Base-by-base conservation (phyloP, 2,888 invertebrate species). In the Trichopoda pennipes region DNA sequence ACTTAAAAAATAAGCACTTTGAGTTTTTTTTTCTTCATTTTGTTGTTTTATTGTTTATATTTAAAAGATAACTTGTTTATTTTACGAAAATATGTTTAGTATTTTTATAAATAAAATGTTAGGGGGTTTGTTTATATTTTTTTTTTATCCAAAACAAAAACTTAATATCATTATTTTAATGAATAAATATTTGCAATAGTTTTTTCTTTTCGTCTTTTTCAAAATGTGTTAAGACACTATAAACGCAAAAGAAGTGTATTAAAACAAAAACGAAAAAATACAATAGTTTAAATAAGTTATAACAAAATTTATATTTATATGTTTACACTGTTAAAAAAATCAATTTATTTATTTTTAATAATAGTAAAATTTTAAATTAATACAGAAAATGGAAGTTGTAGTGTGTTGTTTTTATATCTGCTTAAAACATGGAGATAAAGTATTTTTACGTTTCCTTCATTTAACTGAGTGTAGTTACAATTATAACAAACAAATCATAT, bases 51-150 rank as follows among this genome's bases (percentile, higher is more conserved):
- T 73, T 78, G 68, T 81, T 70, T 72, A 69, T 78, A 73, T 81
- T 72, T 63, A 78, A 77, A 78, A 73, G 28, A 77, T 68, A 72
- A 73, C 77, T 77, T 73, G 68, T 69, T 78, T 66, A 60, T 78
- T 63, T 80, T 80, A 80, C 73, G 79, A 80, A 80, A 80, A 80
- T 80, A 80, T 68, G 64, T 77, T 77, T 81, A 64, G 72, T 76
- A 60, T 66, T 72, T 69, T 81, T 58, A 63, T 56, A 77, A 77
- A 73, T 73, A 78, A 77, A 77, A 51, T 66, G 55, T 77, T 73
- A 53, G 58, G 17, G 55, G 58, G 21, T 63, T 60, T 73, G 53
- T 47, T 77, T 60, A 32, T 58, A 38, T 38, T 38, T 38, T 12
- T 55, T 79, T 68, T 78, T 49, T 72, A 17, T 32, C 32, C n/a